phyloP scores from a whole-genome alignment of 2,113 vertebrate genomes.

The Casuarius casuarius region DNA sequence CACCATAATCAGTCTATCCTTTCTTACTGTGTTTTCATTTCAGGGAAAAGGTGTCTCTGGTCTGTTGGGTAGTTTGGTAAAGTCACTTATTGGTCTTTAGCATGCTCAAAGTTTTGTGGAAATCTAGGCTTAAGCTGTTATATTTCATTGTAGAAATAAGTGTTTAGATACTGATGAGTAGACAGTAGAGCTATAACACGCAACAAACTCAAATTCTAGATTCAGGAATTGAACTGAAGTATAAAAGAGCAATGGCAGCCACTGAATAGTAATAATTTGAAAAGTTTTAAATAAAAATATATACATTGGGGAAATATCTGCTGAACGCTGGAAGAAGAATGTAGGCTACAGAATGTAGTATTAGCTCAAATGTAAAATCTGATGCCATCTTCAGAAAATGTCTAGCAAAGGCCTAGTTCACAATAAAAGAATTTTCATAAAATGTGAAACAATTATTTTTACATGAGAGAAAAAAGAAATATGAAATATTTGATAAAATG shows the following conservation, averaged over 20 bases:
- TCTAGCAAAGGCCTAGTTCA: neutral
- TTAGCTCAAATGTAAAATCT: neutral
- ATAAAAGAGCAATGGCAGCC: neutral
- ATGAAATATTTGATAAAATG: neutral
- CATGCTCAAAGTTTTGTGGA: no score
- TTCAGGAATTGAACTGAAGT: neutral
- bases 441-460: constrained; percentile 11
- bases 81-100: no score
- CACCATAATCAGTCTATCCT: no score
- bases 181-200: neutral
- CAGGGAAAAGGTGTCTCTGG: no score
- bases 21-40: no score
- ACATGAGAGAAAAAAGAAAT: neutral
- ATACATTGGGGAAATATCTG: neutral
- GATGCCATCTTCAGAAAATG: neutral
- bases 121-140: no score
- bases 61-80: no score
- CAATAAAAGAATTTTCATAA: neutral
- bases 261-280: neutral
- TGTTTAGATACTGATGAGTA: neutral
- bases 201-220: no score
- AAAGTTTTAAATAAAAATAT: neutral
- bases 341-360: neutral
- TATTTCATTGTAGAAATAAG: no score
- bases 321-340: neutral